Evolutionary conservation across 2,113 vertebrate genomes (phyloP).

Genomic region (Camarhynchus parvulus): DNA sequence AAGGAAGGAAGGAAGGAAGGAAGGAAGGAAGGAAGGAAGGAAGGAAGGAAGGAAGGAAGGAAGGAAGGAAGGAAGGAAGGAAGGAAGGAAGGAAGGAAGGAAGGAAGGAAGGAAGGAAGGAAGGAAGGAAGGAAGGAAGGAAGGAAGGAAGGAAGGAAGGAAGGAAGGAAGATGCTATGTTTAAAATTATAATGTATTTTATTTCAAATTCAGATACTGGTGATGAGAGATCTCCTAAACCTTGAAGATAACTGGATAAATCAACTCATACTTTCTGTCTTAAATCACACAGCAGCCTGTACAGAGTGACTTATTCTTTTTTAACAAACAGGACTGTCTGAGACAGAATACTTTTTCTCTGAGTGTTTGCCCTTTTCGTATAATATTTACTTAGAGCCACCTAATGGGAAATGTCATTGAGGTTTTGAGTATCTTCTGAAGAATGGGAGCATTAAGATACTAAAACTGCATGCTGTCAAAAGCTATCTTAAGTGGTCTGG

Average conservation of each 20-base stretch:
- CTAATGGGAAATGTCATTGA: slow-evolving; percentile 72
- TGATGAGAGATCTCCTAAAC: neutral
- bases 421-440: slow-evolving; percentile 68
- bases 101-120: fast-evolving
- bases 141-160: fast-evolving
- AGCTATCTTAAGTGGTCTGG: slow-evolving; percentile 66
- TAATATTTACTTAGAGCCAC: slow-evolving; percentile 72
- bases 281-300: neutral
- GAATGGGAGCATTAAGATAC: slow-evolving; percentile 65
- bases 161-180: fast-evolving
- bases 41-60: fast-evolving
- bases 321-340: slow-evolving; percentile 23
- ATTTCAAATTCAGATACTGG: neutral
- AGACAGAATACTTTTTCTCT: slow-evolving; percentile 36
- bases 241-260: neutral
- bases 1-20: fast-evolving
- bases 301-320: neutral
- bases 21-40: fast-evolving
- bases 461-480: slow-evolving; percentile 73
- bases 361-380: slow-evolving; percentile 65
- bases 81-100: fast-evolving
- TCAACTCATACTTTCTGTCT: neutral
- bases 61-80: fast-evolving
- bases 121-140: fast-evolving
- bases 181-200: neutral